Conservation (phyloP, 2,113 vertebrate species). For the Marmota monax region DNA sequence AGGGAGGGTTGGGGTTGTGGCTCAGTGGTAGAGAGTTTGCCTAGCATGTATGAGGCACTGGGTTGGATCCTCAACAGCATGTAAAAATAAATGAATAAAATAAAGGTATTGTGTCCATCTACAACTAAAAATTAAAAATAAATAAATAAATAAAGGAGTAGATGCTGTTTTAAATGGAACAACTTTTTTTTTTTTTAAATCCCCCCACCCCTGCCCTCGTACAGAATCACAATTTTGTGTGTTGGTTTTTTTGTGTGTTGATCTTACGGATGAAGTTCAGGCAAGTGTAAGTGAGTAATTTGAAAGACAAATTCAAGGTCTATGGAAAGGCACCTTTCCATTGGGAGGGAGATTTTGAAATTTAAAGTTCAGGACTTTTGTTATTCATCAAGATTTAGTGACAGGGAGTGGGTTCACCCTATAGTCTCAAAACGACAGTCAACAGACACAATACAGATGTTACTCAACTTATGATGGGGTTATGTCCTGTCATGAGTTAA, state of each 20-base stretch:
- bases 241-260: background rate
- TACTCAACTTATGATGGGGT: background rate
- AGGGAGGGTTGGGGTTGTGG: too few species aligned
- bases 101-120: too few species aligned
- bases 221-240: background rate
- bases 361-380: background rate
- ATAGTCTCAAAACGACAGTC: background rate
- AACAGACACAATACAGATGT: background rate
- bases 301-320: background rate
- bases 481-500: background rate
- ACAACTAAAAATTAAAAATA: too few species aligned
- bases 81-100: too few species aligned
- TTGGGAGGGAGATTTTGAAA: background rate
- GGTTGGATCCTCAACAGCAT: too few species aligned
- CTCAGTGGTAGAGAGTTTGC: too few species aligned
- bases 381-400: background rate
- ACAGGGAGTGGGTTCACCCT: background rate
- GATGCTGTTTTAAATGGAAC: background rate
- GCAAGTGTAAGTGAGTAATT: background rate
- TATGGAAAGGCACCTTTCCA: background rate
- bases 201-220: background rate
- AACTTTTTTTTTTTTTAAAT: background rate
- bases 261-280: background rate
- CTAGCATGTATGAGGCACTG: too few species aligned
- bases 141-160: too few species aligned